Conservation (phyloP, 2,888 invertebrate genomes). For the Spisula solida region DNA sequence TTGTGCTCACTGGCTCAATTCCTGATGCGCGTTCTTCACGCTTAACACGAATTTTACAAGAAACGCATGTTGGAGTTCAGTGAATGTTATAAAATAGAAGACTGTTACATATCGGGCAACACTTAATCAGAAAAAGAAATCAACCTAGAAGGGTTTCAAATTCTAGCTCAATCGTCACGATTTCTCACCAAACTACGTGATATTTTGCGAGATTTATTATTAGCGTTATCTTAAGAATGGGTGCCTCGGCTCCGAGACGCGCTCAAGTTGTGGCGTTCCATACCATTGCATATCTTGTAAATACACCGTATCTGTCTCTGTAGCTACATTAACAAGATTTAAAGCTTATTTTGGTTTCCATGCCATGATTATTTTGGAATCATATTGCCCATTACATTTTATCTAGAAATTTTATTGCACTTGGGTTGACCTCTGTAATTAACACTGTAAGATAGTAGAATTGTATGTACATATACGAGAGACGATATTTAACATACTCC, state of each 20-base stretch:
- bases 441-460: constrained; percentile 23
- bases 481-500: constrained; percentile 32
- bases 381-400: constrained; percentile 66
- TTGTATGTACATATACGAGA: not conserved
- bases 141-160: constrained; percentile 55
- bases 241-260: constrained; percentile 64
- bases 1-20: no score
- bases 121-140: constrained; percentile 47
- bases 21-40: no score
- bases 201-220: constrained; percentile 70
- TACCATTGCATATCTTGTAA: constrained; percentile 71
- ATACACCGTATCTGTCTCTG: constrained; percentile 63
- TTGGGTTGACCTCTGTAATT: constrained; percentile 51
- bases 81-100: not conserved
- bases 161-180: constrained; percentile 69
- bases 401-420: constrained; percentile 56
- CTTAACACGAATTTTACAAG: not conserved
- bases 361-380: constrained; percentile 64
- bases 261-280: constrained; percentile 68
- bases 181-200: constrained; percentile 65
- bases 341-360: constrained; percentile 65
- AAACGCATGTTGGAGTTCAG: not conserved
- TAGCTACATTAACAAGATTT: constrained; percentile 65
- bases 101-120: constrained; percentile 19
- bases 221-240: constrained; percentile 65